phyloP scores from a whole-genome alignment of 2,113 vertebrate genomes.

The Proterorhinus semilunaris region DNA sequence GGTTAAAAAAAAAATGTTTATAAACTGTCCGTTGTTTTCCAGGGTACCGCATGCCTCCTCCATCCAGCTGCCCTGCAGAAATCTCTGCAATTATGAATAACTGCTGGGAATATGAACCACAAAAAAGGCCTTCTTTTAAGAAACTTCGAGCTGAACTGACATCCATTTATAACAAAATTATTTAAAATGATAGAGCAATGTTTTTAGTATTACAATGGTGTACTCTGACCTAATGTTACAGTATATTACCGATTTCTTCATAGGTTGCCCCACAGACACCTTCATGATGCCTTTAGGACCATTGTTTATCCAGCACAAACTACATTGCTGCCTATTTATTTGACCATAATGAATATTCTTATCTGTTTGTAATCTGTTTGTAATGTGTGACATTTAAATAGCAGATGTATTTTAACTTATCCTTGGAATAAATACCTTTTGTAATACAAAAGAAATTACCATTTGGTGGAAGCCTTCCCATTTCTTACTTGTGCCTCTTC shows the following conservation, averaged over 20 bases:
- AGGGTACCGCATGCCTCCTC: constrained; percentile 86
- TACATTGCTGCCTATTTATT: too few relatives aligned
- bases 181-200: too few relatives aligned
- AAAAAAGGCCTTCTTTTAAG: constrained; percentile 82
- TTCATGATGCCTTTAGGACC: too few relatives aligned
- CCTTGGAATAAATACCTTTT: background rate
- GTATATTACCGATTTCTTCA: too few relatives aligned
- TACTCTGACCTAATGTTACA: too few relatives aligned
- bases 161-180: constrained; percentile 72
- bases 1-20: background rate
- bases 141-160: constrained; percentile 79
- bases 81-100: constrained; percentile 85
- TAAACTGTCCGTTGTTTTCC: constrained; percentile 26
- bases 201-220: too few relatives aligned
- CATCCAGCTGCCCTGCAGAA: constrained; percentile 82
- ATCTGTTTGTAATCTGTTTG: too few relatives aligned
- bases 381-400: too few relatives aligned
- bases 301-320: too few relatives aligned
- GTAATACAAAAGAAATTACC: background rate
- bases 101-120: constrained; percentile 90
- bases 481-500: background rate
- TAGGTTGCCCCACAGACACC: too few relatives aligned
- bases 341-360: too few relatives aligned
- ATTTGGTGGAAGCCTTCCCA: background rate
- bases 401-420: background rate